A percentile compares a stretch with the other conserved stretches of the same genome.
phyloP scores from a whole-genome alignment of 2,113 vertebrate genomes.

The Sinocyclocheilus anshuiensis region DNA sequence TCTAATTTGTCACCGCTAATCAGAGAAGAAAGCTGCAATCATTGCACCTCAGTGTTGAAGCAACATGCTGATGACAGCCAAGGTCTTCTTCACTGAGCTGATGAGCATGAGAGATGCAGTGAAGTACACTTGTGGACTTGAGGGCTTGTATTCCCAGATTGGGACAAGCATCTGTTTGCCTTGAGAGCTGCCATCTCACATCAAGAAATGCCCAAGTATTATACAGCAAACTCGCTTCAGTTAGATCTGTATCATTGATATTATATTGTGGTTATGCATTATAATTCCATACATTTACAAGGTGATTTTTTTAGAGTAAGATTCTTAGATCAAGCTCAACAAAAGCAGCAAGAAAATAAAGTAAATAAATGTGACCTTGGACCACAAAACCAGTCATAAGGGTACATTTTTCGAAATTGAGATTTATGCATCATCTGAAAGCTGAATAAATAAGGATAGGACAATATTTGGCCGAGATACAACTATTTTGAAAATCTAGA shows the following conservation, averaged over 20 bases:
- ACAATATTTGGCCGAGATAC: too few species aligned
- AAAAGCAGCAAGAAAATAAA: too few species aligned
- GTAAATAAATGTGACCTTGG: background rate
- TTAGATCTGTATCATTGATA: background rate
- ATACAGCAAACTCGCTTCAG: background rate
- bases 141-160: conserved; percentile 56
- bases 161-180: conserved; percentile 61
- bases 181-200: conserved; percentile 55
- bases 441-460: too few species aligned
- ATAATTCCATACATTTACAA: too few species aligned
- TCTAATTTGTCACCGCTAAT: conserved; percentile 58
- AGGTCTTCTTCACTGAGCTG: conserved; percentile 61
- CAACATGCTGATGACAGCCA: conserved; percentile 70
- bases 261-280: too few species aligned
- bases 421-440: too few species aligned
- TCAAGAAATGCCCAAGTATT: background rate
- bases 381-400: too few species aligned
- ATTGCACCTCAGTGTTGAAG: conserved; percentile 76
- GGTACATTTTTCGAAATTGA: too few species aligned
- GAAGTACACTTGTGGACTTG: conserved; percentile 61
- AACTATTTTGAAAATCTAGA: too few species aligned
- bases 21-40: conserved; percentile 76
- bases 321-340: too few species aligned
- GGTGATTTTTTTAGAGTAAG: too few species aligned
- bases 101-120: conserved; percentile 59